Conservation (phyloP, 2,113 vertebrate genomes). For the Uria aalge region DNA sequence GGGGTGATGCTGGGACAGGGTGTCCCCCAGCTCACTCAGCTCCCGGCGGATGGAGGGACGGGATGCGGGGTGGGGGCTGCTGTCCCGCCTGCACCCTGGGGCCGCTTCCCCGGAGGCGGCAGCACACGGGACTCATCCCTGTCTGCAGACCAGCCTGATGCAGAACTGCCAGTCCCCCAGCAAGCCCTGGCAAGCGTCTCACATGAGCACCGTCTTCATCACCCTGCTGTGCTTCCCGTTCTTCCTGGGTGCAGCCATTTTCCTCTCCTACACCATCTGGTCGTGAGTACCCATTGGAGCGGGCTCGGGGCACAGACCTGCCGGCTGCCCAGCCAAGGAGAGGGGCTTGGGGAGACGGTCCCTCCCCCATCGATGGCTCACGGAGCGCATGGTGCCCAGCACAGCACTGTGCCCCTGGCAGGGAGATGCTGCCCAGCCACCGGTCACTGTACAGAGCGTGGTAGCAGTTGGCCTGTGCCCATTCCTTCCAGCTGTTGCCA, state of each 20-base stretch:
- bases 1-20: background rate
- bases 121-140: rapidly evolving
- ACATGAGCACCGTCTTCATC: slow-evolving; percentile 91
- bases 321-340: rapidly evolving
- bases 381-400: rapidly evolving
- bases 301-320: rapidly evolving
- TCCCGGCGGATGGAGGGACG: rapidly evolving
- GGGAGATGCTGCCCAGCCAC: background rate
- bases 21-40: rapidly evolving
- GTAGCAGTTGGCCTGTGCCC: background rate
- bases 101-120: rapidly evolving
- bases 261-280: slow-evolving; percentile 90
- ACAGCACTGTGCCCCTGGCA: background rate
- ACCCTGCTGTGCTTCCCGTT: slow-evolving; percentile 91
- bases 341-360: rapidly evolving
- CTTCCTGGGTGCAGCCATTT: slow-evolving; percentile 86
- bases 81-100: background rate
- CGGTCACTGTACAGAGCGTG: rapidly evolving
- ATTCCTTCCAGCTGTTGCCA: background rate
- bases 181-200: slow-evolving; percentile 88
- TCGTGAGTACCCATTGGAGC: slow-evolving; percentile 75
- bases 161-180: slow-evolving; percentile 91
- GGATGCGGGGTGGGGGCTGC: background rate
- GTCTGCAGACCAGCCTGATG: slow-evolving; percentile 86
- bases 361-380: rapidly evolving